Percentiles rank a stretch among this genome's conserved stretches.
Conservation (phyloP, 2,888 invertebrate species). For the Cryptocheilus praepositus region DNA sequence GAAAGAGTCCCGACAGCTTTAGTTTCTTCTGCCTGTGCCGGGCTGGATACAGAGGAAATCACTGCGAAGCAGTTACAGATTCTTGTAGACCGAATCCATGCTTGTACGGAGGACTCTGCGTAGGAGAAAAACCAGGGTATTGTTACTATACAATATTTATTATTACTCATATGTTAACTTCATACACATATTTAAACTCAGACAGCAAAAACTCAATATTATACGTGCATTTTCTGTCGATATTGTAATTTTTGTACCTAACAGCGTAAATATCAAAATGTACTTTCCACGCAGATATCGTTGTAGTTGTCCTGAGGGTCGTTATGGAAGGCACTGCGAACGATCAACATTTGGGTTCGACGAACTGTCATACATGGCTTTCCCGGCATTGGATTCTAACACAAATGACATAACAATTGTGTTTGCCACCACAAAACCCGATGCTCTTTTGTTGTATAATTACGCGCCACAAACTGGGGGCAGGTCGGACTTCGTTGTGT, state of each 20-base stretch:
- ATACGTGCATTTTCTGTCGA: no score
- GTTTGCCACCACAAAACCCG: conserved; percentile 91
- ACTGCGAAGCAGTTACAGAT: conserved; percentile 91
- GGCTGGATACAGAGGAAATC: conserved; percentile 92
- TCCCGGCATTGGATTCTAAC: conserved; percentile 88
- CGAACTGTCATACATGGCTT: conserved; percentile 92
- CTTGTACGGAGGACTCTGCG: conserved; percentile 90
- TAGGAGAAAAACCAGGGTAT: conserved; percentile 91
- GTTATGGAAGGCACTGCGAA: conserved; percentile 94
- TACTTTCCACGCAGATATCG: conserved; percentile 58
- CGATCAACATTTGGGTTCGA: conserved; percentile 92
- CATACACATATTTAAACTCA: no score
- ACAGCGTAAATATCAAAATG: no score
- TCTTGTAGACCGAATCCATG: conserved; percentile 97
- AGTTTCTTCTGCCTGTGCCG: conserved; percentile 95
- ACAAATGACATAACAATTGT: conserved; percentile 94
- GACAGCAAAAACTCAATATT: conserved; percentile 7
- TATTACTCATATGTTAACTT: conserved; percentile 10
- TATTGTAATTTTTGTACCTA: no score
- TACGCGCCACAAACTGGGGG: conserved; percentile 92
- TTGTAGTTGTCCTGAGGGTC: conserved; percentile 87
- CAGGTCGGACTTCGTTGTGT: conserved; percentile 93
- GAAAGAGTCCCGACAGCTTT: conserved; percentile 90
- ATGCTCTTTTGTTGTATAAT: conserved; percentile 93
- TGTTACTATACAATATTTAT: neutral